Evolutionary conservation across 2,113 vertebrate species (phyloP).

Genomic region (Poecilia latipinna): DNA sequence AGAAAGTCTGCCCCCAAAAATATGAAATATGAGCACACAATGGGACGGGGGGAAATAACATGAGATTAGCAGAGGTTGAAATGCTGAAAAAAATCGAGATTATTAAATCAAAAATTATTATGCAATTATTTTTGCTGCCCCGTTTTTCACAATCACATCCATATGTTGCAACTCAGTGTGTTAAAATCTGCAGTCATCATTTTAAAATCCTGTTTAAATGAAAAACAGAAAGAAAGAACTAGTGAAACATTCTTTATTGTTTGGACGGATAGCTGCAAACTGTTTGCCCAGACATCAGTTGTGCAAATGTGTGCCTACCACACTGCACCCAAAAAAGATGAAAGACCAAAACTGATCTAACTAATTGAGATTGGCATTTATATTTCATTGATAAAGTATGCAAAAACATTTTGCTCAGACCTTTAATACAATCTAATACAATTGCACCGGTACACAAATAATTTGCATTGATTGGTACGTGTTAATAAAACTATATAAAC

Average conservation of each 20-base stretch:
- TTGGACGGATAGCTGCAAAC: slow-evolving; percentile 34
- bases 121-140: too few relatives aligned
- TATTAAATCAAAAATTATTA: too few relatives aligned
- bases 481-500: slow-evolving; percentile 5
- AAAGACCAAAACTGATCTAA: slow-evolving; percentile 16
- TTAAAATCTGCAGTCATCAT: not conserved
- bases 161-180: too few relatives aligned
- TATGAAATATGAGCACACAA: too few relatives aligned
- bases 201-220: not conserved
- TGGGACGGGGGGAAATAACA: too few relatives aligned
- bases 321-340: slow-evolving; percentile 6
- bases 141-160: too few relatives aligned
- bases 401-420: slow-evolving; percentile 9
- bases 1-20: too few relatives aligned
- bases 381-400: slow-evolving; percentile 18
- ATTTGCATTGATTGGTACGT: slow-evolving; percentile 1
- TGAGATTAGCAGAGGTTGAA: too few relatives aligned
- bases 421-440: slow-evolving; percentile 20
- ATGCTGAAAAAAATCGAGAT: too few relatives aligned
- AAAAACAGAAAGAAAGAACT: not conserved
- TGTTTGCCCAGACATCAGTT: slow-evolving; percentile 50
- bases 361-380: slow-evolving; percentile 9
- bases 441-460: slow-evolving; percentile 23
- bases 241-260: not conserved
- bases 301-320: slow-evolving; percentile 54